Evolutionary conservation across 1,140 invertebrate genomes (phyloP).

Genomic region (Trachelipus rathkii): DNA sequence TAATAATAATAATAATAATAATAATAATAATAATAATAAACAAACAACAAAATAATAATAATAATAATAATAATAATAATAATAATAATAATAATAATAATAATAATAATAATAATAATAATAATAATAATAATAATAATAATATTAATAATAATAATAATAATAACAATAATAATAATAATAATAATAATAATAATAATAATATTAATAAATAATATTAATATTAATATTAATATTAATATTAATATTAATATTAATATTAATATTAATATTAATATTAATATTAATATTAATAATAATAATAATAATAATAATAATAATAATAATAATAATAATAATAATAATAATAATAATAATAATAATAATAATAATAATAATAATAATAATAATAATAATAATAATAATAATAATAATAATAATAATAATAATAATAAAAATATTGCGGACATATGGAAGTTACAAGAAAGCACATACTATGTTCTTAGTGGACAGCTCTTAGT

Average conservation of each 20-base stretch:
- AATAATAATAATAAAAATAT: background rate
- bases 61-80: constrained; percentile 15
- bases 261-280: background rate
- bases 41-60: too few relatives aligned
- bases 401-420: constrained; percentile 9
- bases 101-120: constrained; percentile 15
- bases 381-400: constrained; percentile 15
- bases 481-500: too few relatives aligned
- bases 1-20: constrained; percentile 8
- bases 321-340: constrained; percentile 15
- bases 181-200: constrained; percentile 12
- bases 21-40: constrained; percentile 8
- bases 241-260: background rate
- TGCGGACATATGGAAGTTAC: too few relatives aligned
- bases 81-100: constrained; percentile 15
- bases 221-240: background rate
- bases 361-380: constrained; percentile 15
- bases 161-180: background rate
- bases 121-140: constrained; percentile 8
- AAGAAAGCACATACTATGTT: too few relatives aligned
- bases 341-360: constrained; percentile 15
- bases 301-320: constrained; percentile 8
- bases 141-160: constrained; percentile 8
- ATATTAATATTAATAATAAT: background rate
- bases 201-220: background rate